These are phyloP conservation scores for Papilio xuthus DNA, from an alignment of 1,140 invertebrate genomes.

Conservation along the genomic window DNA sequence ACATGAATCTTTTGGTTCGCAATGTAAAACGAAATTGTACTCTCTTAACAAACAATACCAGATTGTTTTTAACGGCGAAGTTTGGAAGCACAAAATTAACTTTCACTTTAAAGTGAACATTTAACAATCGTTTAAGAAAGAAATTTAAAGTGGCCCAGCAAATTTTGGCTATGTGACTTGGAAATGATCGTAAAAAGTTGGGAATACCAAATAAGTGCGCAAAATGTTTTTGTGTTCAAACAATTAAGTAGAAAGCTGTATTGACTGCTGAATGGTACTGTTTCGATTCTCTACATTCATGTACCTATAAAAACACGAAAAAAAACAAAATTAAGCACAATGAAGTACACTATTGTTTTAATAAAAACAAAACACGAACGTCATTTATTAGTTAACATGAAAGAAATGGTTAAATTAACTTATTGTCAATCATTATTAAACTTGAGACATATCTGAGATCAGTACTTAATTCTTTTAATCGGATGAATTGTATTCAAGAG, in stretches of 20 bases:
- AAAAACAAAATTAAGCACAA: not conserved
- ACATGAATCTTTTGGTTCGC: too few relatives aligned
- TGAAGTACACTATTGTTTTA: not conserved
- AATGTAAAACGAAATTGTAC: not conserved
- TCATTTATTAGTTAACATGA: not conserved
- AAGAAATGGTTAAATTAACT: not conserved
- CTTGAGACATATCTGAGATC: not conserved
- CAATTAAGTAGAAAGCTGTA: slow-evolving; percentile 4
- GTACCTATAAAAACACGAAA: not conserved
- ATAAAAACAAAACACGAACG: not conserved
- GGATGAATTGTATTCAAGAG: slow-evolving; percentile 1
- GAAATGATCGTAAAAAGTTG: not conserved
- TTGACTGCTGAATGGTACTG: not conserved
- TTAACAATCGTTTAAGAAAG: slow-evolving; percentile 6
- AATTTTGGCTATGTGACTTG: not conserved
- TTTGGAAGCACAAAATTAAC: not conserved
- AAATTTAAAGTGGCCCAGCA: not conserved
- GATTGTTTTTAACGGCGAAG: not conserved
- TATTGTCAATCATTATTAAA: not conserved
- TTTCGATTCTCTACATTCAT: not conserved
- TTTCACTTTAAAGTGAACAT: not conserved
- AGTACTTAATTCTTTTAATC: slow-evolving; percentile 5
- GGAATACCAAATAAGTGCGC: not conserved
- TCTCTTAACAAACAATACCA: not conserved
- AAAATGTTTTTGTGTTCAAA: slow-evolving; percentile 4